These are phyloP conservation scores for Etheostoma perlongum DNA, from an alignment of 2,797 vertebrate species.

Conservation along the genomic window DNA sequence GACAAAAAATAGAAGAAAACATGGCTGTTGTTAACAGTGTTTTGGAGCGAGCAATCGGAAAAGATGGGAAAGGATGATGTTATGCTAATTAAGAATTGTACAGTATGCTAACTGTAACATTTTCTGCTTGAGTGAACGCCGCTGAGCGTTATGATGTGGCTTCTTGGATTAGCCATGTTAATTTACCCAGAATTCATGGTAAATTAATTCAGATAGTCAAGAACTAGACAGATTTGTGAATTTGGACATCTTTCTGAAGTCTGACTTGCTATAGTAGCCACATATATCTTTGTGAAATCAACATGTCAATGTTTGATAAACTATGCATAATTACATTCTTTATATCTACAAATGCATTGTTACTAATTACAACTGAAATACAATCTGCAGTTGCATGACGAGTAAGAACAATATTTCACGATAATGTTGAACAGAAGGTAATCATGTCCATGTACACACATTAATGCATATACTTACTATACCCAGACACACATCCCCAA, in stretches of 20 bases:
- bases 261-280: no score
- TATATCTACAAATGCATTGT: neutral
- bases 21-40: neutral
- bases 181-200: no score
- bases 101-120: neutral
- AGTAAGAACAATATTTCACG: neutral
- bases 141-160: neutral
- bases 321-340: neutral
- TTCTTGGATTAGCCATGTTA: neutral
- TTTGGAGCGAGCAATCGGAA: neutral
- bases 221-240: no score
- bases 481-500: slow-evolving; percentile 1
- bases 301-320: neutral
- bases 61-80: no score
- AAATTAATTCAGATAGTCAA: no score
- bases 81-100: no score
- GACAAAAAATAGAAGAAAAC: neutral
- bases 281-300: no score
- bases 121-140: neutral
- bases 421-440: slow-evolving; percentile 16
- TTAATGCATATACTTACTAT: neutral
- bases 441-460: neutral
- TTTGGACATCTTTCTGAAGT: no score
- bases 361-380: neutral
- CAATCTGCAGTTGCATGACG: neutral